Evolutionary conservation across 2,797 vertebrate genomes (phyloP).

Genomic region (Diglossa cyanea): DNA sequence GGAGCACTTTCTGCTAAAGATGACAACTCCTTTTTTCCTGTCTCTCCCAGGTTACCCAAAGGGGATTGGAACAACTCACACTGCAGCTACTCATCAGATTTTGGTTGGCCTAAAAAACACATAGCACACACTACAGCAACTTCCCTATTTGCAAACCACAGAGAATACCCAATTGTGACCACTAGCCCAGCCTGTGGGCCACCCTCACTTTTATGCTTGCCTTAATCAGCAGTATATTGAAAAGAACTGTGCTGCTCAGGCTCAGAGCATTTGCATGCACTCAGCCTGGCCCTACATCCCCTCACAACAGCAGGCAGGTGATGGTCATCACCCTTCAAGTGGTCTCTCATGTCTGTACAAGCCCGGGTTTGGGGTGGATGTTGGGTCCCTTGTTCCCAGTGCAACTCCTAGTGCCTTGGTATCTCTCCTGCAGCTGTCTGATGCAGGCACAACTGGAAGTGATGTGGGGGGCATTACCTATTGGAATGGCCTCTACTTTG

Average conservation of each 20-base stretch:
- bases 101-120: background rate
- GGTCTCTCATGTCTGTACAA: background rate
- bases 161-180: rapidly evolving
- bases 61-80: rapidly evolving
- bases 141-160: rapidly evolving
- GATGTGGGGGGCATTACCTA: rapidly evolving
- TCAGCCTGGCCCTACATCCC: background rate
- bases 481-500: background rate
- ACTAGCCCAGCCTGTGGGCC: rapidly evolving
- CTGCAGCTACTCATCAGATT: background rate
- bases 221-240: background rate
- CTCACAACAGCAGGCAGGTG: background rate
- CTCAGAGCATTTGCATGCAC: background rate
- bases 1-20: background rate
- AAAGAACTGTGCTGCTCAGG: background rate
- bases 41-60: background rate
- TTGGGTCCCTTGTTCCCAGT: background rate
- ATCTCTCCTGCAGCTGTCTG: background rate
- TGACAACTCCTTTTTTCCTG: background rate
- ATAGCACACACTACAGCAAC: background rate
- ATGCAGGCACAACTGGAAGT: background rate
- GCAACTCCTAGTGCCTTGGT: background rate
- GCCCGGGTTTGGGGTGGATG: background rate
- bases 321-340: background rate
- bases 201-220: background rate